Percentiles rank a stretch among this genome's conserved stretches.
phyloP scores from a whole-genome alignment of 2,113 vertebrate genomes.

The Cheirogaleus medius region DNA sequence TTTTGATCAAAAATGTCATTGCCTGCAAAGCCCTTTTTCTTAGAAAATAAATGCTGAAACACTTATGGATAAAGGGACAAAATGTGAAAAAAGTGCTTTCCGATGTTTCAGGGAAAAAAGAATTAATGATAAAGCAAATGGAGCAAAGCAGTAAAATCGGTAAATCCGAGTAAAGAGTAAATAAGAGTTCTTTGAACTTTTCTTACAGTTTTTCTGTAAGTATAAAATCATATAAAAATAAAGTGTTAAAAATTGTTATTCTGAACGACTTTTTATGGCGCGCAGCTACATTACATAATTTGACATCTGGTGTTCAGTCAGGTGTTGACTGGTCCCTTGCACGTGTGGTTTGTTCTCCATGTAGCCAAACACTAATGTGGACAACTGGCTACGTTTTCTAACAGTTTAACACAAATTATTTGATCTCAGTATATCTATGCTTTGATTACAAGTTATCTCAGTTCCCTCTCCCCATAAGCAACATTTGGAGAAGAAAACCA shows the following conservation, averaged over 20 bases:
- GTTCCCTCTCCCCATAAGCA: neutral
- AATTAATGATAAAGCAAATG: neutral
- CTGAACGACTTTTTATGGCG: neutral
- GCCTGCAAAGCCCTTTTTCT: neutral
- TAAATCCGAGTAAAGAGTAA: neutral
- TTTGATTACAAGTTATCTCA: neutral
- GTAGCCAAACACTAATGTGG: neutral
- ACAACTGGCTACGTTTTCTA: neutral
- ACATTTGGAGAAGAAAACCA: neutral
- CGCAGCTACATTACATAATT: neutral
- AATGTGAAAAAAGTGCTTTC: neutral
- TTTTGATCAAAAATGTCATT: neutral
- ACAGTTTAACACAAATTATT: neutral
- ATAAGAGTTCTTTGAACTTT: neutral
- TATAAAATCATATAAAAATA: neutral
- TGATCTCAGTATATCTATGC: neutral
- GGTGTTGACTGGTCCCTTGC: neutral
- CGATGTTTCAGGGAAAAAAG: neutral
- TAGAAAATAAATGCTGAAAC: conserved; percentile 24
- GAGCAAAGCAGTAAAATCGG: neutral
- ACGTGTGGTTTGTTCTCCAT: neutral
- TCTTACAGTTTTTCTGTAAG: neutral
- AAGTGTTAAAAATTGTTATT: neutral
- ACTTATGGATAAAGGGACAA: neutral
- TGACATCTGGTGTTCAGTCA: neutral